Evolutionary conservation across 2,797 vertebrate genomes (phyloP).

Genomic region (Rousettus madagascariensis): DNA sequence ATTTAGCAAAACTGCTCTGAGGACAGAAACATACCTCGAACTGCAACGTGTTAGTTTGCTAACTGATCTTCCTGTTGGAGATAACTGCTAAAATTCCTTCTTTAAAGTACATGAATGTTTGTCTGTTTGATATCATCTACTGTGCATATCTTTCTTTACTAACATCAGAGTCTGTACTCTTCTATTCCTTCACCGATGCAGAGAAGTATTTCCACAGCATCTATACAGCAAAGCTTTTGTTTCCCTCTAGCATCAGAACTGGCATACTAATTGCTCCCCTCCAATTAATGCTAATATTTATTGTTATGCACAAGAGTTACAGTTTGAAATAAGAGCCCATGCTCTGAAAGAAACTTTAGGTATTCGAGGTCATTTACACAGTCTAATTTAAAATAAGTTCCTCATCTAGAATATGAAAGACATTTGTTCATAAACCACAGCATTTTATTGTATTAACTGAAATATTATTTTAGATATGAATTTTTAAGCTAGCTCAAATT

Average conservation of each 20-base stretch:
- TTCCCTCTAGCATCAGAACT: background rate
- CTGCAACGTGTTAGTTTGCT: background rate
- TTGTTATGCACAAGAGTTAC: background rate
- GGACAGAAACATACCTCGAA: slow-evolving; percentile 29
- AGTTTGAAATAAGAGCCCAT: background rate
- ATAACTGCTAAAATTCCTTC: background rate
- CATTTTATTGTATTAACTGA: slow-evolving; percentile 15
- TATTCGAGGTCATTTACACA: slow-evolving; percentile 50
- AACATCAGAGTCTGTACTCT: background rate
- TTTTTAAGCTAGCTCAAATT: slow-evolving; percentile 43
- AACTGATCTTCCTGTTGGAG: background rate
- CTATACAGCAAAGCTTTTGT: background rate
- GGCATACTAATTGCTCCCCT: background rate
- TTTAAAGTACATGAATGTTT: background rate
- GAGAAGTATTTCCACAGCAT: background rate
- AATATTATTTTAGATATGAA: slow-evolving; percentile 11
- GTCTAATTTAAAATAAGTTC: slow-evolving; percentile 21
- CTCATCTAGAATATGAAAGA: slow-evolving; percentile 26
- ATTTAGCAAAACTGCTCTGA: slow-evolving; percentile 34
- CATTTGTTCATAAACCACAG: background rate
- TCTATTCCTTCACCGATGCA: background rate
- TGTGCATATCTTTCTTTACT: background rate
- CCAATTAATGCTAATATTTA: slow-evolving; percentile 25
- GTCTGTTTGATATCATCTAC: background rate
- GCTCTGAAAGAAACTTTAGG: slow-evolving; percentile 11